Conservation (phyloP, 2,797 vertebrate species). For the Choloepus didactylus region DNA sequence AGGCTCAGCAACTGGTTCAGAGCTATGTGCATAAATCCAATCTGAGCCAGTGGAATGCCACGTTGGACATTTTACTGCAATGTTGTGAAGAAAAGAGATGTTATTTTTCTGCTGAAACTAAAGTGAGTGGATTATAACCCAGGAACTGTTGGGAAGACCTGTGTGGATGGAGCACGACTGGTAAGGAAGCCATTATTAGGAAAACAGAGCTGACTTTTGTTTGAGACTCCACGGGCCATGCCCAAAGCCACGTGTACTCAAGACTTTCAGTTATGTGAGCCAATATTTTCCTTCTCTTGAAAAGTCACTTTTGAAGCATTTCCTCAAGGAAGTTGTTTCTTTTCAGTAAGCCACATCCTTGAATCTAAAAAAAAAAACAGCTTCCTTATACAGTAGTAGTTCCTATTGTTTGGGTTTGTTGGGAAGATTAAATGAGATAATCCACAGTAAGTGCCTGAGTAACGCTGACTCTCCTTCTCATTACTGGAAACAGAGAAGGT, state of each 20-base stretch:
- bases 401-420: not conserved
- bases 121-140: not conserved
- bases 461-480: not conserved
- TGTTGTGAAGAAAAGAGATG: not conserved
- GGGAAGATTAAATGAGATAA: not conserved
- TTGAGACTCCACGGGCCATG: not conserved
- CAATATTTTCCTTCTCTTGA: not conserved
- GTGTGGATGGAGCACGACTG: rapidly evolving
- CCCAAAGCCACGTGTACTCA: not conserved
- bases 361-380: not conserved
- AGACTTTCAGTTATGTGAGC: not conserved
- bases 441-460: not conserved
- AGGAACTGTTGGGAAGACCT: not conserved
- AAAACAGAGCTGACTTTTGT: not conserved
- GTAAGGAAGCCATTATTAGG: rapidly evolving
- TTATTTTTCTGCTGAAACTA: not conserved
- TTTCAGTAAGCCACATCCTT: not conserved
- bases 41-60: not conserved
- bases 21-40: not conserved
- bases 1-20: not conserved
- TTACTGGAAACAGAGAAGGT: not conserved
- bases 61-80: not conserved
- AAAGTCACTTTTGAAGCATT: constrained; percentile 6
- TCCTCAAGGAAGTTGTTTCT: not conserved
- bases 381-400: not conserved